These are phyloP conservation scores for Pyrgus malvae DNA, from an alignment of 2,888 invertebrate species.

Conservation along the genomic window DNA sequence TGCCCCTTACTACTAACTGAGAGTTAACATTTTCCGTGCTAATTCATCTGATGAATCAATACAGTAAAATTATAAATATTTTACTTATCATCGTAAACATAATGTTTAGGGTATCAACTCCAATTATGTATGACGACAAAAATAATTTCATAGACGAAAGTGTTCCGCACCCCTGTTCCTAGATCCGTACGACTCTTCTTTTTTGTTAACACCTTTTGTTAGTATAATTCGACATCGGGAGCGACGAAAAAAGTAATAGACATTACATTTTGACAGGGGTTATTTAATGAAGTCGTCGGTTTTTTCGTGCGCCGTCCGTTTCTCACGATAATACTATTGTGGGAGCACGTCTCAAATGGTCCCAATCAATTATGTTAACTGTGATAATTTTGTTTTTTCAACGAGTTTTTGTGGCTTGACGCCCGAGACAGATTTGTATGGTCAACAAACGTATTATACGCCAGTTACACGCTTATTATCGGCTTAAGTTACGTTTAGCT, in stretches of 20 bases:
- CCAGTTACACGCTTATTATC: constrained; percentile 66
- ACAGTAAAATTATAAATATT: no score
- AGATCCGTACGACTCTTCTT: constrained; percentile 59
- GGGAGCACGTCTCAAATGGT: constrained; percentile 70
- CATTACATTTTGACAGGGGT: constrained; percentile 79
- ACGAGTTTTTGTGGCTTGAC: constrained; percentile 39
- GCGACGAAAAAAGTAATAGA: constrained; percentile 75
- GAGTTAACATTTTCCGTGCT: no score
- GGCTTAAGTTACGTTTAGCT: constrained; percentile 36
- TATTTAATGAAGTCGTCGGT: constrained; percentile 78
- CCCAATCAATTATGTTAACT: constrained; percentile 79
- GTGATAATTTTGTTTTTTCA: constrained; percentile 66
- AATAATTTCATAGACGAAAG: constrained; percentile 49
- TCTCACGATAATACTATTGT: constrained; percentile 72
- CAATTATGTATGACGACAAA: not conserved
- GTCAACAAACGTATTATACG: constrained; percentile 72
- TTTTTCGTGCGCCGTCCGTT: constrained; percentile 56
- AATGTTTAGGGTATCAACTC: not conserved
- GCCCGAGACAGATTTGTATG: constrained; percentile 47
- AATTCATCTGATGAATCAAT: no score
- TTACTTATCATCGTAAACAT: no score
- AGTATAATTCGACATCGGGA: constrained; percentile 80
- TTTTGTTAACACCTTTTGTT: constrained; percentile 81
- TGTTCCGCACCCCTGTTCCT: constrained; percentile 57
- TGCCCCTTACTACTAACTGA: no score